A percentile compares a stretch with the other conserved stretches of the same genome.
These are phyloP conservation scores for Larimichthys crocea DNA, from an alignment of 2,113 vertebrate genomes.

Conservation along the genomic window DNA sequence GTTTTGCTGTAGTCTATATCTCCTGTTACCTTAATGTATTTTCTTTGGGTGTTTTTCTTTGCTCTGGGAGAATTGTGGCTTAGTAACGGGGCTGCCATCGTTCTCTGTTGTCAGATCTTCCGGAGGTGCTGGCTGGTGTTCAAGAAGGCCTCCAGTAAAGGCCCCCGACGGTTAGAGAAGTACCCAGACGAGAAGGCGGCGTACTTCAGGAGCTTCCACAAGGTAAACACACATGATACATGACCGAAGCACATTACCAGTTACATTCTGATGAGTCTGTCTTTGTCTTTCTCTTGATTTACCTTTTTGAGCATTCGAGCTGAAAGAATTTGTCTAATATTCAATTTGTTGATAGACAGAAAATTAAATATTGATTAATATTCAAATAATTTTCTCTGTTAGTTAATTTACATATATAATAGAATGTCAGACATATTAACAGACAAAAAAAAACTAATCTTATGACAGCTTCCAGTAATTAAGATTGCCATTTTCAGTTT, in stretches of 20 bases:
- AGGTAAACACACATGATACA: conserved; percentile 82
- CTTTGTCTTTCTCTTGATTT: background rate
- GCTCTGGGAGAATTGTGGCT: background rate
- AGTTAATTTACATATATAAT: no score
- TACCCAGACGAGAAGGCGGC: conserved; percentile 99
- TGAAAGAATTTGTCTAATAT: background rate
- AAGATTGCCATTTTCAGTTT: background rate
- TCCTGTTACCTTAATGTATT: conserved; percentile 17
- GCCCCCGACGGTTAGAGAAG: conserved; percentile 95
- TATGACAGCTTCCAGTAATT: no score
- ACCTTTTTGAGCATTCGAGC: background rate
- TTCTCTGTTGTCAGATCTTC: conserved; percentile 91
- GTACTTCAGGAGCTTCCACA: conserved; percentile 98
- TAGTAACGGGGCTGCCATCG: conserved; percentile 24
- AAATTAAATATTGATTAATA: background rate
- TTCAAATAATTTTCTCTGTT: no score
- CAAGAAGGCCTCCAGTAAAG: conserved; percentile 99
- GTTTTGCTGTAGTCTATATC: conserved; percentile 18
- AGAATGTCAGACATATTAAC: no score
- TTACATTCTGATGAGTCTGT: background rate
- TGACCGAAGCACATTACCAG: background rate
- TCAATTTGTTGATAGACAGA: background rate
- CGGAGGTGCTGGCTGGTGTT: conserved; percentile 98
- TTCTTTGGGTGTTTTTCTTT: conserved; percentile 4
- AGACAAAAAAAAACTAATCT: no score